Conservation (phyloP, 2,888 invertebrate species). For the Drosophila longiperda region DNA sequence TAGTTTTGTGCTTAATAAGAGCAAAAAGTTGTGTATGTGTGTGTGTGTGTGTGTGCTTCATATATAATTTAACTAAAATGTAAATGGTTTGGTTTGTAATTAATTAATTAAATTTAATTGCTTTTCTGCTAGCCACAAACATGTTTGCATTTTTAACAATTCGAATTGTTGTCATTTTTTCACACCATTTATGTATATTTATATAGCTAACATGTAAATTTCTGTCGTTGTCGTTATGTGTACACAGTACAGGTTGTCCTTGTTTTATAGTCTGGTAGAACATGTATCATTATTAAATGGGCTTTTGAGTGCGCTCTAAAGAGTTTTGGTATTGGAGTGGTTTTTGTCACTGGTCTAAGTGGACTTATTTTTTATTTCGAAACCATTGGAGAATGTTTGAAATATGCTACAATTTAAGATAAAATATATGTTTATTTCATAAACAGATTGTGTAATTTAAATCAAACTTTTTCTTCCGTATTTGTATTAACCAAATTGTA, state of each 20-base stretch:
- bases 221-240: conserved; percentile 36
- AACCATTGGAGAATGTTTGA: not conserved
- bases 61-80: not conserved
- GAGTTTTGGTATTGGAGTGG: conserved; percentile 3
- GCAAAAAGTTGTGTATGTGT: conserved; percentile 16
- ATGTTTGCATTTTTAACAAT: conserved; percentile 55
- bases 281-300: conserved; percentile 4
- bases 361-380: conserved; percentile 6
- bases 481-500: conserved; percentile 31
- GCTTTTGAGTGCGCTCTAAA: not conserved
- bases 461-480: conserved; percentile 6
- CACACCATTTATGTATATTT: conserved; percentile 28
- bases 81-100: conserved; percentile 50
- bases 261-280: conserved; percentile 14
- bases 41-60: conserved; percentile 9
- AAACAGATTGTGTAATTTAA: not conserved
- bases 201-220: conserved; percentile 49
- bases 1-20: conserved; percentile 35
- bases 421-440: not conserved
- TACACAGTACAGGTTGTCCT: conserved; percentile 19
- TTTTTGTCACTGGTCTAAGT: conserved; percentile 28
- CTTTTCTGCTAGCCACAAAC: conserved; percentile 52
- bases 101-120: conserved; percentile 47
- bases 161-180: conserved; percentile 11
- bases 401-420: not conserved